Evolutionary conservation across 2,888 invertebrate genomes (phyloP).

Genomic region (Palloptera scutellata): DNA sequence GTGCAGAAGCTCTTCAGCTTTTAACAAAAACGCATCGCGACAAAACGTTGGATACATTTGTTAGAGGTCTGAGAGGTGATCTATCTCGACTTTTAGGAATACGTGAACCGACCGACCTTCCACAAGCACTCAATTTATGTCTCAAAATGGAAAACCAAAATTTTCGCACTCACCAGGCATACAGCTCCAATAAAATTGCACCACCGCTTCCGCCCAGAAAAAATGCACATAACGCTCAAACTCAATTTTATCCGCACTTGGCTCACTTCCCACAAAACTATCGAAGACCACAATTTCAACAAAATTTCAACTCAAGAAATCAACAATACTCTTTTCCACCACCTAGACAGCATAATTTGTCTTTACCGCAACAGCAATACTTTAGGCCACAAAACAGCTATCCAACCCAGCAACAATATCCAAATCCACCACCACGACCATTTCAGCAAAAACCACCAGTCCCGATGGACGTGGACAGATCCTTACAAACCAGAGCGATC

Average conservation of each 20-base stretch:
- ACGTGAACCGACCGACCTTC: slow-evolving; percentile 39
- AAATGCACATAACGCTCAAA: slow-evolving; percentile 2
- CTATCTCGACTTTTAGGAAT: slow-evolving; percentile 37
- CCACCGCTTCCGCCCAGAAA: slow-evolving; percentile 10
- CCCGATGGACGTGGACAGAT: slow-evolving; percentile 21
- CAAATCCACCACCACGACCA: slow-evolving; percentile 10
- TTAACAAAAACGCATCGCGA: slow-evolving; percentile 35
- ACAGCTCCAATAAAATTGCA: slow-evolving; percentile 2
- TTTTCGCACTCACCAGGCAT: slow-evolving; percentile 21
- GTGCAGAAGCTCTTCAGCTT: slow-evolving; percentile 31
- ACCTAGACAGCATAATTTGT: not conserved
- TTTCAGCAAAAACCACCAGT: slow-evolving; percentile 13
- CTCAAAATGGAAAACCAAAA: slow-evolving; percentile 33
- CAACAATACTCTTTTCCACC: slow-evolving; percentile 3
- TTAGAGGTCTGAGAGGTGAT: slow-evolving; percentile 40
- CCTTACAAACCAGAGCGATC: slow-evolving; percentile 5
- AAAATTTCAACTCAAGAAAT: slow-evolving; percentile 9
- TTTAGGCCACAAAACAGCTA: slow-evolving; percentile 10
- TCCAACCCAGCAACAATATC: slow-evolving; percentile 11
- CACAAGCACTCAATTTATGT: slow-evolving; percentile 36
- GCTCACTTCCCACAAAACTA: slow-evolving; percentile 11
- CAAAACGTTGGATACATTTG: slow-evolving; percentile 42
- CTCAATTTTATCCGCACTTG: slow-evolving; percentile 15
- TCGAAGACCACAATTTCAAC: not conserved
- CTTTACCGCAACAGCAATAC: slow-evolving; percentile 8